Conservation (phyloP, 2,797 vertebrate genomes). For the Acrossocheilus fasciatus region DNA sequence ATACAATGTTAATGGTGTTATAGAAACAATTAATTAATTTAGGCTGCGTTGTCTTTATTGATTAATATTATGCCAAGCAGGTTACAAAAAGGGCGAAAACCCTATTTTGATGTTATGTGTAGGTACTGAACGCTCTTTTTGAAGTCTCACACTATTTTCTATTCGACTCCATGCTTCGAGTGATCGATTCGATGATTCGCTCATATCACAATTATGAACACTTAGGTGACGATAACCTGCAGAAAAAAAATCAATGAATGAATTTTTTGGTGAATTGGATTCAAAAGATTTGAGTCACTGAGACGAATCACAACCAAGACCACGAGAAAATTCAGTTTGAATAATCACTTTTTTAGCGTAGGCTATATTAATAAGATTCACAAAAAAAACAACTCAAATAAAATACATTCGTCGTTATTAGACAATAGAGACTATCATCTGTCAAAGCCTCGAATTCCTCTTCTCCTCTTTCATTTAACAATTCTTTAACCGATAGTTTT, state of each 20-base stretch:
- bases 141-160: neutral
- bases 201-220: neutral
- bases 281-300: neutral
- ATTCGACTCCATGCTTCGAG: neutral
- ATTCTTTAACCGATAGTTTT: slow-evolving; percentile 2
- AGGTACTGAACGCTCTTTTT: neutral
- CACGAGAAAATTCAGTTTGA: neutral
- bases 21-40: neutral
- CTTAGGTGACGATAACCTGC: neutral
- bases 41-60: neutral
- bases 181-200: neutral
- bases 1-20: neutral
- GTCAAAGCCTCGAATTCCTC: neutral
- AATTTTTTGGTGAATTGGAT: neutral
- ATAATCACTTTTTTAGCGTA: neutral
- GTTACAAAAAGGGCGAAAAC: neutral
- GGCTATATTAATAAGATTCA: neutral
- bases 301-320: neutral
- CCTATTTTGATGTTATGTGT: neutral
- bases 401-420: neutral
- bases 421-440: neutral
- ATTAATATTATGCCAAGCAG: neutral
- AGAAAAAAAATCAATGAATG: neutral
- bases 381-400: neutral
- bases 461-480: neutral